These are phyloP conservation scores for Steinernema carpocapsae DNA, from an alignment of 2,888 invertebrate species.

Conservation along the genomic window DNA sequence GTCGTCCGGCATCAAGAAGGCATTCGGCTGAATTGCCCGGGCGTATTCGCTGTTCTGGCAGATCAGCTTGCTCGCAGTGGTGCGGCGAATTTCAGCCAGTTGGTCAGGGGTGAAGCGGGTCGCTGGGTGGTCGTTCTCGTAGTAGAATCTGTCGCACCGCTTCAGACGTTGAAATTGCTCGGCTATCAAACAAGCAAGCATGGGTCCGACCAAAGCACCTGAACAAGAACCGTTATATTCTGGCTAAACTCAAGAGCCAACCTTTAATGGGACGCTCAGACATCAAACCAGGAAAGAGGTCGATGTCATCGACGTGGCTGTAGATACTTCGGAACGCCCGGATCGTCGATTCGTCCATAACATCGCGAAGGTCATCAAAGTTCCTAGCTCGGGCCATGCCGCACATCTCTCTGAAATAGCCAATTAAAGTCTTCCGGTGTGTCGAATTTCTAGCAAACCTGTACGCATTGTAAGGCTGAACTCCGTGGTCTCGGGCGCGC, in stretches of 20 bases:
- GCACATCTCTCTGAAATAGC: slow-evolving; percentile 76
- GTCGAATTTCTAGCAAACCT: slow-evolving; percentile 4
- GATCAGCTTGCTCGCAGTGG: slow-evolving; percentile 82
- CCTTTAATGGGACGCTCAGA: slow-evolving; percentile 77
- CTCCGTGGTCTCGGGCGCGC: slow-evolving; percentile 84
- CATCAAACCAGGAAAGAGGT: slow-evolving; percentile 93
- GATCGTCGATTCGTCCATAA: slow-evolving; percentile 74
- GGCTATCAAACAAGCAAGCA: slow-evolving; percentile 90
- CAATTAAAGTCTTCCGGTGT: not conserved
- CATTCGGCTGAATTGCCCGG: slow-evolving; percentile 83
- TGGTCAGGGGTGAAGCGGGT: slow-evolving; percentile 73
- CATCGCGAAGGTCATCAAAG: slow-evolving; percentile 82
- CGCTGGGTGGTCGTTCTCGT: slow-evolving; percentile 71
- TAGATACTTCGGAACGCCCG: slow-evolving; percentile 58
- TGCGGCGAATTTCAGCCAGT: slow-evolving; percentile 82
- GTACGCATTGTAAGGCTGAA: slow-evolving; percentile 79
- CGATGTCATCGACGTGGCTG: slow-evolving; percentile 85
- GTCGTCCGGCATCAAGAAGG: slow-evolving; percentile 81
- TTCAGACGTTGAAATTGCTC: slow-evolving; percentile 75
- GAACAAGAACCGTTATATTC: slow-evolving; percentile 68
- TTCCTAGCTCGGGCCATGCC: slow-evolving; percentile 81
- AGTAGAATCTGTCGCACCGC: slow-evolving; percentile 95
- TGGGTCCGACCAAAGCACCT: slow-evolving; percentile 86
- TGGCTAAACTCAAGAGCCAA: slow-evolving; percentile 25
- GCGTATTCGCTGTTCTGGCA: slow-evolving; percentile 79